Evolutionary conservation across 2,888 invertebrate genomes (phyloP), one percentile per base, ranked within the genome.

Genomic region (Drosophila atroscutellata): DNA sequence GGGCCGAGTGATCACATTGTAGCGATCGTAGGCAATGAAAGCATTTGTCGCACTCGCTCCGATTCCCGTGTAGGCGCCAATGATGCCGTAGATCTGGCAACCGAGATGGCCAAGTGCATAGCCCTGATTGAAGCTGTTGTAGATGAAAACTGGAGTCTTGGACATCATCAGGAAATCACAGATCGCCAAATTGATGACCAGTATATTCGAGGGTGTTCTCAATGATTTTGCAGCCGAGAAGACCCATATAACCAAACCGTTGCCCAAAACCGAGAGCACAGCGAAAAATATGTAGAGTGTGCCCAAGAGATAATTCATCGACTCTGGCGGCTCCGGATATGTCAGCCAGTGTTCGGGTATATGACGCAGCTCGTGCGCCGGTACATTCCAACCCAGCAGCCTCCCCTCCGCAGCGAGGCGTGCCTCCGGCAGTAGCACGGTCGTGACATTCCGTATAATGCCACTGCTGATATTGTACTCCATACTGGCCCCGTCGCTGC

Each of bases 91-190:
- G 76, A 96, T 94, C 91, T 97, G 96, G 89, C 97, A 97, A 1
- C 96, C 97, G 0, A 95, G 73, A 58, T 95, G 94, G 0, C 97
- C 97, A 6, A 94, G 89, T 0, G 96, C 97, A 80, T 95, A 97
- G 0, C 97, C 97, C 74, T 95, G 94, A 91, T 96, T 94, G 81
- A 96, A 96, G 37, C 97, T 97, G 91, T 97, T 97, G 92, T 92
- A 92, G 65, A 92, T 92, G 54, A 92, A 92, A 2, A 97, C 95
- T 0, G 97, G 97, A 0, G 97, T 95, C 93, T 97, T 97, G 37
- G 95, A 92, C 97, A 97, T 97, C 97, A 97, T 97, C 36, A 97
- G 93, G 88, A 97, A 97, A 93, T 97, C 97, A 83, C 96, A 95
- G 67, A 97, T 93, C 0, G 97, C 97, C 91, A 97, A 93, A 92